Conservation (phyloP, 2,888 invertebrate species). For the Fragum fragum region DNA sequence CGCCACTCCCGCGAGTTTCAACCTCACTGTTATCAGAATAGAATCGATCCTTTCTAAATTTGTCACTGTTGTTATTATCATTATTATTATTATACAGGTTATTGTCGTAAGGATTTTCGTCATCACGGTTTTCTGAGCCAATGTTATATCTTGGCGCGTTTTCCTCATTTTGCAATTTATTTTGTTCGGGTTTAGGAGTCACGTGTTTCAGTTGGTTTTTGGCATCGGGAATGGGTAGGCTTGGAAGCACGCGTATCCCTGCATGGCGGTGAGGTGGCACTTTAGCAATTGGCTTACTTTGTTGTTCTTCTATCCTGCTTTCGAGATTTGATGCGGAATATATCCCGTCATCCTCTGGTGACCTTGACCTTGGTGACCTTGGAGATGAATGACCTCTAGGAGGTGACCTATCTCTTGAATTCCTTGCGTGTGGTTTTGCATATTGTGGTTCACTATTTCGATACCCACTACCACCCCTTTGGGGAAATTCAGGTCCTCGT, state of each 20-base stretch:
- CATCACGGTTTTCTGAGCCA: slow-evolving; percentile 36
- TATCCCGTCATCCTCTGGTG: slow-evolving; percentile 62
- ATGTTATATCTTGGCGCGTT: slow-evolving; percentile 60
- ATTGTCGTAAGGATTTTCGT: slow-evolving; percentile 69
- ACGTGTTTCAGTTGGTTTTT: slow-evolving; percentile 63
- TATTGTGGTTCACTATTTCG: slow-evolving; percentile 31
- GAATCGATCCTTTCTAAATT: slow-evolving; percentile 33
- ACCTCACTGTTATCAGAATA: slow-evolving; percentile 42
- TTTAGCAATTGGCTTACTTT: slow-evolving; percentile 80
- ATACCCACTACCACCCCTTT: slow-evolving; percentile 5
- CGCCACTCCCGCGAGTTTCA: slow-evolving; percentile 22
- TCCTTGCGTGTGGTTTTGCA: slow-evolving; percentile 36
- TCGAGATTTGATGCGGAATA: slow-evolving; percentile 81
- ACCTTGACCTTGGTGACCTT: slow-evolving; percentile 32
- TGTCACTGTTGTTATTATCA: neutral
- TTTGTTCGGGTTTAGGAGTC: slow-evolving; percentile 54
- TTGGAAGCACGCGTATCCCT: slow-evolving; percentile 82
- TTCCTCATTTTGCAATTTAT: slow-evolving; percentile 44
- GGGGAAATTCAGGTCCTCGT: neutral
- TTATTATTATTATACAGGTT: neutral
- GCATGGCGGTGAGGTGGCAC: slow-evolving; percentile 81
- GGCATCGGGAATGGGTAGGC: slow-evolving; percentile 60
- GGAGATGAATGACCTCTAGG: slow-evolving; percentile 61
- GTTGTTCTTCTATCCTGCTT: slow-evolving; percentile 70
- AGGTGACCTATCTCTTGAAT: slow-evolving; percentile 43